Base-by-base conservation (phyloP, 2,888 invertebrate genomes). In the Chrysomela aeneicollis region DNA sequence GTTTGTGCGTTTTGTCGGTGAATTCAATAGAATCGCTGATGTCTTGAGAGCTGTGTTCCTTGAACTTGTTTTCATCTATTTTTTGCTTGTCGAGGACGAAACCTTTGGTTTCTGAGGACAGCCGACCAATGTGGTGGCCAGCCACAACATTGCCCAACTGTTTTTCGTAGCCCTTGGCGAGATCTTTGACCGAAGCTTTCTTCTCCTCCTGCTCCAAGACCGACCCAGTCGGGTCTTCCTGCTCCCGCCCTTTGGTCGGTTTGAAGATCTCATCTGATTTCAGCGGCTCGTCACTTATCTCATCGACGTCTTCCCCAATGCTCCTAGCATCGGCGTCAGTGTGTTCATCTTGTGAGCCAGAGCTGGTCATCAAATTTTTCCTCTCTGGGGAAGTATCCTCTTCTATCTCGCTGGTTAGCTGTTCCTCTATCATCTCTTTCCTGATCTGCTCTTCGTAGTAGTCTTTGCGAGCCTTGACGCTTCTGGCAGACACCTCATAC, bases 381-480 rank as follows among this genome's bases (percentile, higher is more conserved):
- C 82, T 80, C 75, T 85, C 85, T 2, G 84, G 85, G 0, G 82
- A 82, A 9, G 82, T 78, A 64, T 84, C 82, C 67, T 84, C 83
- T 75, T 85, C 85, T 37, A 83, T 77, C 74, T 85, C 84, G 26
- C 82, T 81, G 74, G 83, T 83, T 5, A 85, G 73, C 70, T 85
- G 84, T 71, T 85, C 85, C 66, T 84, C 84, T n/a, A 85, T 84
- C 80, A 86, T 84, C 72, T 88, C 88, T 67, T 85, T 87, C 71
- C 86, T 86, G 61, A 88, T 86, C 73, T 87, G 87, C 70, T 87
- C 86, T 76, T 88, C 88, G 72, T 87, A 87, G 62, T 86, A 86
- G 66, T 86, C 84, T 59, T 87, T 87, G 65, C 87, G 85, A 49
- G 86, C 82, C 63, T 85, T 84, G 1, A 86, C 85, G 47, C 84